Base-by-base conservation (phyloP, 2,113 vertebrate species). In the Cnemophilus loriae region DNA sequence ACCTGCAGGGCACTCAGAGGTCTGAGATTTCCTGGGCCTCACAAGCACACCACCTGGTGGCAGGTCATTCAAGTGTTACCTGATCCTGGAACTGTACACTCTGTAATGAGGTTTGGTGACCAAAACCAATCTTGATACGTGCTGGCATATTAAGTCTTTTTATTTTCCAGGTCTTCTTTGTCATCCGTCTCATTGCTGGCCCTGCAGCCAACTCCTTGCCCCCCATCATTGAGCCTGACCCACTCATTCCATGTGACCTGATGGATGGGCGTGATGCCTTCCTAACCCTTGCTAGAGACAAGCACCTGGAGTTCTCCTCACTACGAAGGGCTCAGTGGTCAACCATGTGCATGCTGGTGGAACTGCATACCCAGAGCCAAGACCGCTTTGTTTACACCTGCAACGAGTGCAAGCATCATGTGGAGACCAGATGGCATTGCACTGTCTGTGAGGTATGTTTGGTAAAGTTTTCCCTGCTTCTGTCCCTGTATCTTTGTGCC, bases 231-330 rank as follows among this genome's bases (percentile, higher is more conserved):
- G 99, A 99, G 60, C 97, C 98, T 18, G 99, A 99, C 95, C 98
- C 99, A 3, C 98, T 99, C 87, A 99, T 99, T 97, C 99, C 99
- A 0, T 99, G 99, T 6, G 99, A 99, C 93, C 98, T 99, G 95
- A 99, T 99, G 99, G 99, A 99, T 8, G 99, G 99, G n/a, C 98
- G 99, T 3, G 99, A 99, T 27, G 99, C 99, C 93, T 99, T 99
- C 96, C 98, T 99, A 44, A 99, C 99, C 11, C 97, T 99, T 67
- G 99, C 99, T 16, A 98, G 99, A 93, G 99, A 99, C 97, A 99
- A 99, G 94, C 99, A 99, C 96, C 97, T 99, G 96, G 99, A 99
- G 97, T 99, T 99, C 98, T 99, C 99, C 41, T 99, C 99, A 2
- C 97, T 99, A 16, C 97, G 99, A 61, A 98, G 99, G 91, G 98